Base-by-base conservation (phyloP, 1,140 invertebrate genomes). In the Lepidurus arcticus region DNA sequence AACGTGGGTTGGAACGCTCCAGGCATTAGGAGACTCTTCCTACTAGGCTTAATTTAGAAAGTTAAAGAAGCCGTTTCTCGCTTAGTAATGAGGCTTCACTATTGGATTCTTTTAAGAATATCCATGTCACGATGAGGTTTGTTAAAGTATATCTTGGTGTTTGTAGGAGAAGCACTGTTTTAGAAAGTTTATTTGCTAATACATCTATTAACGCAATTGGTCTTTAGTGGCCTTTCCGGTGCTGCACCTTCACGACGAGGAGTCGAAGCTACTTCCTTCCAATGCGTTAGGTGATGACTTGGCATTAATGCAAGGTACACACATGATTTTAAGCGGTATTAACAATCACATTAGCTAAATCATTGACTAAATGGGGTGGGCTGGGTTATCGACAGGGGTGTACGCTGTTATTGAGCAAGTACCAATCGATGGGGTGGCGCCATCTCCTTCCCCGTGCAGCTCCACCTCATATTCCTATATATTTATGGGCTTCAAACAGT, bases 341-440 rank as follows among this genome's bases (percentile, higher is more conserved):
- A 11, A 13, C 53, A 65, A 7, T 65, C 53, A n/a, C 53, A 65
- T 65, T 65, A 65, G 21, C 53, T 13, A 65, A 21, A 13, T 65
- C n/a, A n/a, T 65, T 65, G 16, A n/a, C 21, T 13, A 16, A 7
- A n/a, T 13, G 53, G 53, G 6, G 21, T 65, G 9, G 53, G 53
- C 16, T 65, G 53, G 8, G 9, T 65, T 65, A 16, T 5, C 45
- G 53, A n/a, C 21, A 65, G 53, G 53, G 9, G 53, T 65, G 53
- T 65, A 65, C 53, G 53, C n/a, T 21, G 53, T 65, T 21, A 65
- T 65, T 65, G 53, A 65, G 53, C 53, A 65, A 21, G 53, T 65
- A n/a, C 16, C 53, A 65, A 7, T 21, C 53, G 21, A 65, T 65
- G 53, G 21, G 53, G 53, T 21, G 53, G 8, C 53, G 16, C 53